Base-by-base conservation (phyloP, 2,888 invertebrate species). In the Cecidostiba fungosa region DNA sequence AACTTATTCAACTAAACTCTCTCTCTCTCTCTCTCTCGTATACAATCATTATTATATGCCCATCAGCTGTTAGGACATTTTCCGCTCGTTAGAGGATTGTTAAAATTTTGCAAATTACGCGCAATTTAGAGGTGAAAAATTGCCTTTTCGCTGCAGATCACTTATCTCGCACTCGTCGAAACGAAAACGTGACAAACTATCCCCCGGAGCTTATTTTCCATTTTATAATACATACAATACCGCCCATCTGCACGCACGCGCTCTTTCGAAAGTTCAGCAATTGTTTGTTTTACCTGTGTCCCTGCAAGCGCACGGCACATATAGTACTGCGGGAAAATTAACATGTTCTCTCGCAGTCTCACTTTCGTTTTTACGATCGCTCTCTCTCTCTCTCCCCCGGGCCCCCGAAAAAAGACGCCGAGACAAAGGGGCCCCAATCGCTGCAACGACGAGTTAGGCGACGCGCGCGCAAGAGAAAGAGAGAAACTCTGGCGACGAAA, bases 401-500 rank as follows among this genome's bases (percentile, higher is more conserved):
- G 23, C 5, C n/a, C 29, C 26, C 16, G 23, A 39, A n/a, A 79
- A 79, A 79, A 79, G 69, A 47, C 16, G 5, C 12, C 54, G 47
- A 74, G 59, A 82, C 82, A 82, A 82, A 82, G 82, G 29, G 8
- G n/a, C 19, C 72, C 54, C n/a, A 3, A 39, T 1, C 50, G 12
- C 1, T 10, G 19, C 19, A 43, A 19, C 70, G n/a, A 23, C 12
- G 29, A 16, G 23, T n/a, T 29, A 66, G 72, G 23, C 72, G 6
- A 16, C 16, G 50, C 19, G 19, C 4, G 12, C 1, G 32, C 43
- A 16, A 47, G 69, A 16, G 72, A 77, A 84, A 84, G 86, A 79
- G 86, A 47, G 79, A 54, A 73, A 62, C 73, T 32, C 2, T 59
- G 86, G 82, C 82, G 88, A 89, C 88, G 88, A 89, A 89, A 89